Evolutionary conservation across 2,113 vertebrate species (phyloP), one percentile per base, ranked within the genome.

Genomic region (Symphodus melops): DNA sequence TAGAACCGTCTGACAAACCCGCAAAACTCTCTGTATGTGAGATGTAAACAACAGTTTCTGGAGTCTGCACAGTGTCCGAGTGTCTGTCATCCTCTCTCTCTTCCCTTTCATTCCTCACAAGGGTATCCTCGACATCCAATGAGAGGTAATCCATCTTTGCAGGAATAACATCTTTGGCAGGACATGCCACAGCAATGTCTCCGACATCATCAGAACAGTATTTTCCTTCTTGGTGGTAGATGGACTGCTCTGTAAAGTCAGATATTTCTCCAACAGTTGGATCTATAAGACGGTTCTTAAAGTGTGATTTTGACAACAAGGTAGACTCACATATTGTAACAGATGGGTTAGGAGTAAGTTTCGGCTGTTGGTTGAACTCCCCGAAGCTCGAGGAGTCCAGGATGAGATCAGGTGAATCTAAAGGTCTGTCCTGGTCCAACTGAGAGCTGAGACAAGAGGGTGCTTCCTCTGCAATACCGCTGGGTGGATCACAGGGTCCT

Each of bases 11-110:
- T 49, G 55, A 55, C 56, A 57, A 25, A 49, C 14, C 36, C 10
- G 63, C 7, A 6, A 9, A 62, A 48, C 46, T 42, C 11, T 69
- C 63, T 73, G n/a, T 25, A 12, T 85, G 64, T 64, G 58, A 67
- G 2, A 57, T 36, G 41, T 61, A 53, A 80, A 77, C 55, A 54
- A 1, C 4, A 48, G 13, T 13, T 11, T 68, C 23, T 69, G 8
- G 8, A 64, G 28, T 71, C 44, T 76, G 63, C n/a, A 68, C 17
- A 44, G 41, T 49, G 17, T 67, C 49, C 55, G 9, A 12, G 2
- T 54, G 16, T 48, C 33, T 53, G 20, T 66, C 53, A 13, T 1
- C 44, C 16, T 52, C 54, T 36, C 5, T 13, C 21, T 44, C 63
- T 41, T 10, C 14, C 37, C 28, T 33, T 13, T 21, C 20, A 44